Percentiles rank a stretch among this genome's conserved stretches.
phyloP scores from a whole-genome alignment of 2,797 vertebrate species.

The Mionectes olivaceus region DNA sequence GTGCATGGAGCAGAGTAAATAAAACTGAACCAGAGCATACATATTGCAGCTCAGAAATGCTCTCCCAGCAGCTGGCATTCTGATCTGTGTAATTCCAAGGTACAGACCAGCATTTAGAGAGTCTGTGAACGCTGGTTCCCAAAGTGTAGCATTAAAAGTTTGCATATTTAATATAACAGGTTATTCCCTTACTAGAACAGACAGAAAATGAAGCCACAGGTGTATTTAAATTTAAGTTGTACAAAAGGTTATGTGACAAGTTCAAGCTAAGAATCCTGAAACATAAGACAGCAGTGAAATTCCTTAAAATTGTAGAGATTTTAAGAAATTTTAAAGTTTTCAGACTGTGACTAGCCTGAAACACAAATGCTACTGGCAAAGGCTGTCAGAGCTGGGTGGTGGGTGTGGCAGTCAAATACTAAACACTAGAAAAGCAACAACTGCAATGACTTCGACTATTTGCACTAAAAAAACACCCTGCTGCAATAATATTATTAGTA shows the following conservation, averaged over 20 bases:
- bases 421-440: not conserved
- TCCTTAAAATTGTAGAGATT: not conserved
- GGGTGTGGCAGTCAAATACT: not conserved
- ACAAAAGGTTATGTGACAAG: not conserved
- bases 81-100: not conserved
- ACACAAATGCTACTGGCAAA: not conserved
- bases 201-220: not conserved
- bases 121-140: not conserved
- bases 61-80: not conserved
- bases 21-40: not conserved
- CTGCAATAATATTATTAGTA: not conserved
- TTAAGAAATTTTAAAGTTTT: not conserved
- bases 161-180: not conserved
- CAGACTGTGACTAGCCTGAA: not conserved
- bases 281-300: not conserved
- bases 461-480: not conserved
- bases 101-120: not conserved
- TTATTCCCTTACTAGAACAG: not conserved
- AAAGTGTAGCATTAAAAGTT: not conserved
- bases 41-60: not conserved
- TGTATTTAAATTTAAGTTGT: not conserved
- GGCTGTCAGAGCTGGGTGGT: not conserved
- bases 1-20: not conserved
- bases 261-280: not conserved
- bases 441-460: not conserved